Evolutionary conservation across 2,113 vertebrate genomes (phyloP).

Genomic region (Leucoraja erinaceus): DNA sequence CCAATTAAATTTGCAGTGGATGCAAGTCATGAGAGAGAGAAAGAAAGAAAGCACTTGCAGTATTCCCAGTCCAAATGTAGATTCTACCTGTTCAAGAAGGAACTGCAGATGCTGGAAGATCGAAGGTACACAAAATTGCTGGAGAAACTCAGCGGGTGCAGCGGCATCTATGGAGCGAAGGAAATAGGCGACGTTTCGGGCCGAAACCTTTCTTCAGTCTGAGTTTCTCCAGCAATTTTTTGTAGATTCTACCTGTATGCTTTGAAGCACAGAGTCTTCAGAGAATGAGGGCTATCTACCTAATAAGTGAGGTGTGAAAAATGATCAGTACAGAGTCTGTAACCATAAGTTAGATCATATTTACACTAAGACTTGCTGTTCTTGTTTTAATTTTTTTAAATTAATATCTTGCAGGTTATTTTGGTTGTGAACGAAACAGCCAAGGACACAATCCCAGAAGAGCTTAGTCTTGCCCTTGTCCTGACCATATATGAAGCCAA

Average conservation of each 20-base stretch:
- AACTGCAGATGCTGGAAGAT: no score
- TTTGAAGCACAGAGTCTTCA: background rate
- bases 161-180: no score
- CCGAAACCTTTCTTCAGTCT: no score
- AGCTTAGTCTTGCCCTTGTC: slow-evolving; percentile 66
- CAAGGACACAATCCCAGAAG: slow-evolving; percentile 69
- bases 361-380: background rate
- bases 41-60: background rate
- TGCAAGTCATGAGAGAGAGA: background rate
- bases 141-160: no score
- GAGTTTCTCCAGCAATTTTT: no score
- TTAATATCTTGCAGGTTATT: slow-evolving; percentile 54
- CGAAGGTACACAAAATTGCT: no score
- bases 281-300: background rate
- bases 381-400: background rate
- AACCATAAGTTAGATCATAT: background rate
- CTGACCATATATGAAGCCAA: slow-evolving; percentile 73
- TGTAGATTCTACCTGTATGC: background rate
- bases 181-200: no score
- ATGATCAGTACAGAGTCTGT: background rate
- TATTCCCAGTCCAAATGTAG: background rate
- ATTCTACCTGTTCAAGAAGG: background rate
- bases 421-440: slow-evolving; percentile 67
- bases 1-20: background rate
- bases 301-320: background rate